These are phyloP conservation scores for Manduca sexta DNA, from an alignment of 1,140 invertebrate genomes.

Conservation along the genomic window DNA sequence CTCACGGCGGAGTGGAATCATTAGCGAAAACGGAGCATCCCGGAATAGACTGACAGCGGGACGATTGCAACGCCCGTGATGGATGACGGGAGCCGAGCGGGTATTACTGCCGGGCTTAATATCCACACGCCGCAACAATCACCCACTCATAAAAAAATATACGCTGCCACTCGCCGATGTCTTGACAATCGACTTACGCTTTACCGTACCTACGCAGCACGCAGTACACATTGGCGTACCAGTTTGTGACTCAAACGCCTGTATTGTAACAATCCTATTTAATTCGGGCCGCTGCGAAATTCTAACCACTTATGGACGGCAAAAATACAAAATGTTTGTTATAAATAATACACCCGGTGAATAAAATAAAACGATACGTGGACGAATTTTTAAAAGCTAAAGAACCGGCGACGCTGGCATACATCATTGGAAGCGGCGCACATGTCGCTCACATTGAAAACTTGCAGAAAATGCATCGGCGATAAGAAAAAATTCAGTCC, in stretches of 20 bases:
- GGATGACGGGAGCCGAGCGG: constrained; percentile 49
- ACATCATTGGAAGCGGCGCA: constrained; percentile 16
- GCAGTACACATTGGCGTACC: background rate
- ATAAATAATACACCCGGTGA: no score
- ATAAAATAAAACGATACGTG: background rate
- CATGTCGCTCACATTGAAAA: constrained; percentile 57
- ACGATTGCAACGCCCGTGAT: constrained; percentile 66
- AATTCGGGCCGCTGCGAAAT: no score
- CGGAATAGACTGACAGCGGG: constrained; percentile 69
- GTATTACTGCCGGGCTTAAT: constrained; percentile 57
- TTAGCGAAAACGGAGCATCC: constrained; percentile 66
- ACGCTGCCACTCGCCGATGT: background rate
- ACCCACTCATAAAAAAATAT: constrained; percentile 42
- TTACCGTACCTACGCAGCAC: no score
- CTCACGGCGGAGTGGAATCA: constrained; percentile 54
- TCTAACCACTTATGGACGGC: no score
- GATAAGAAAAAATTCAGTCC: constrained; percentile 72
- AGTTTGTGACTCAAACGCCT: background rate
- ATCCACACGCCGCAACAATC: constrained; percentile 42
- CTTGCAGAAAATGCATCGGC: constrained; percentile 69
- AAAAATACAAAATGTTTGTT: no score
- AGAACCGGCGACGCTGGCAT: background rate
- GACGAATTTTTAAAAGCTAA: constrained; percentile 3
- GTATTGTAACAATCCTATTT: background rate
- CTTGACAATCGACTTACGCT: no score